Base-by-base conservation (phyloP, 1,140 invertebrate genomes). In the Drosophila pseudoobscura region DNA sequence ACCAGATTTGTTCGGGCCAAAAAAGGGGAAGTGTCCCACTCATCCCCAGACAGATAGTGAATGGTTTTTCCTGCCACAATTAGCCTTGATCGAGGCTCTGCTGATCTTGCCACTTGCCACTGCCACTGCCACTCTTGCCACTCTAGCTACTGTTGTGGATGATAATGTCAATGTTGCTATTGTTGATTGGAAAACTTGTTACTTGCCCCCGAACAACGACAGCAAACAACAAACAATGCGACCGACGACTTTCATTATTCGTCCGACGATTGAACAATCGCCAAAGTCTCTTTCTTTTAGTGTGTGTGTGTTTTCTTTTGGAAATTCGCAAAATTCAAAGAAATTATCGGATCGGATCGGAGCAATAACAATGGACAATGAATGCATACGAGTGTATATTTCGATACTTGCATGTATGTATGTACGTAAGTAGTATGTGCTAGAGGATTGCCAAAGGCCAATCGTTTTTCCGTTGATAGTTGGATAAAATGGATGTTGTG, bases 201-300 rank as follows among this genome's bases (percentile, higher is more conserved):
- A 50, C 31, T 35, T 35, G 31, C 35, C 35, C 35, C 35, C 11
- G 4, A 39, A 39, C 35, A 39, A 39, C 35, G 35, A 13, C 35
- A 39, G 11, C 35, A 39, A 39, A 9, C 17, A 24, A 31, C 43
- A 44, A 65, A 45, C 35, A 29, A 46, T 39, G n/a, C 47, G 20
- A 62, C 66, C 47, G 22, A 62, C 66, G 44, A 78, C 78, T 82
- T 82, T 82, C 79, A 82, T 82, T 82, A 82, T 75, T 82, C 55
- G 66, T 45, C 49, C 26, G 24, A 9, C 60, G 56, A 76, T 80
- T 82, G 78, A 77, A 77, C 78, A 74, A 80, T 74, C 61, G 55
- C 57, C 52, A 43, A 47, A 35, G 22, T 43, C 54, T 60, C 43
- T 29, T 56, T 22, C 56, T 6, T 44, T 11, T 8, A 11, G 17